These are phyloP conservation scores for Polydrusus tereticollis DNA, from an alignment of 2,888 invertebrate species.

Conservation along the genomic window DNA sequence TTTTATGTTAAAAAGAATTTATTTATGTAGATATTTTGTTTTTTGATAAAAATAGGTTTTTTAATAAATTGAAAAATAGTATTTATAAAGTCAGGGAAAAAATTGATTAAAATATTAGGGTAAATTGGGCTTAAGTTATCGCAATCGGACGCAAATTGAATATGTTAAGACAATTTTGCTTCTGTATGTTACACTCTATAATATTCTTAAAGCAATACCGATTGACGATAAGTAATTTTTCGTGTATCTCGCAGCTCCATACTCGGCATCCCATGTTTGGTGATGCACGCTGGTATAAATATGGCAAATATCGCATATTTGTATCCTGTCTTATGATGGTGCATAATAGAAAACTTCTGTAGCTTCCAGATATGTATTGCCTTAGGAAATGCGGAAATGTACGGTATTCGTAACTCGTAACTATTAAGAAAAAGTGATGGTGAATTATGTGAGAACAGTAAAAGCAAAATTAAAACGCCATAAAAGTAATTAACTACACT, in stretches of 20 bases:
- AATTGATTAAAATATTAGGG: too few species aligned
- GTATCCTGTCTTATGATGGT: conserved; percentile 55
- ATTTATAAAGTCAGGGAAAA: too few species aligned
- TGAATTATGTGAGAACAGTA: conserved; percentile 38
- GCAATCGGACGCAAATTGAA: too few species aligned
- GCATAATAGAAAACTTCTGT: conserved; percentile 54
- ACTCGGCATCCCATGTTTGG: conserved; percentile 57
- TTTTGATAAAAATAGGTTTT: too few species aligned
- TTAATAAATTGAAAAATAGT: too few species aligned
- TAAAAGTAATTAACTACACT: too few species aligned
- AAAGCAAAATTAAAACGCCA: neutral
- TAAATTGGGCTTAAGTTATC: too few species aligned
- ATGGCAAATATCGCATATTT: conserved; percentile 57
- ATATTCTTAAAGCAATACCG: neutral
- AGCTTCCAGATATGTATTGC: conserved; percentile 34
- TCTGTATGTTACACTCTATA: neutral
- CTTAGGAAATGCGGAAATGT: conserved; percentile 26
- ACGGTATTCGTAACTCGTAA: too few species aligned
- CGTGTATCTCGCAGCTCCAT: conserved; percentile 48
- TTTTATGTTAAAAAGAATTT: too few species aligned
- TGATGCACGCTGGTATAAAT: conserved; percentile 56
- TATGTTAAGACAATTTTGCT: too few species aligned
- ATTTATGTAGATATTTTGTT: too few species aligned
- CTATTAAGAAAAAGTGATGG: conserved; percentile 10
- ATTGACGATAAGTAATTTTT: conserved; percentile 50